Evolutionary conservation across 2,113 vertebrate genomes (phyloP), one percentile per base, ranked within the genome.

Genomic region (Saccopteryx leptura): DNA sequence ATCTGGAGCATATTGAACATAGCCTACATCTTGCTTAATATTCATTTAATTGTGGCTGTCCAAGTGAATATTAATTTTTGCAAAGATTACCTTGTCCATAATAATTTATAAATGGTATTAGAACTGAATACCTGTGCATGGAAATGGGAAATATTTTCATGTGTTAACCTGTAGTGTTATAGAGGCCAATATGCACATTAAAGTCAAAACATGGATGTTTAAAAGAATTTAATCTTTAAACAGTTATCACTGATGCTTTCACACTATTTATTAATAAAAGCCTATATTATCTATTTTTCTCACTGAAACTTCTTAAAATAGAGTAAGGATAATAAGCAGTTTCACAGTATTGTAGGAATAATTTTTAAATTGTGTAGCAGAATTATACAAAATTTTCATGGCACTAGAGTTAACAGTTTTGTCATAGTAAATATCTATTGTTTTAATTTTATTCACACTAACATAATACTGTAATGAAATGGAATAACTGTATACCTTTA

Each of bases 191-290:
- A 1, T 96, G 94, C 94, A 92, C 79, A 90, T 95, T 96, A 97
- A 97, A 97, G 86, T 82, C 84, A 95, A 95, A 68, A 90, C 66
- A 54, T 95, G 92, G 83, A 93, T 97, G 90, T 97, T 97, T 93
- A 94, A 80, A 97, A 93, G 65, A 97, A 85, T 91, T 76, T 97
- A 97, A 79, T 96, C 82, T 97, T 97, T 71, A 95, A 96, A 95
- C 60, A 82, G 46, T 81, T 98, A 93, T 96, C 93, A 97, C 79
- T 98, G 98, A 98, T 98, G 97, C 97, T 98, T 97, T 98, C 97
- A 66, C 97, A 93, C 60, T 99, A 98, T 99, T 99, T 99, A 98
- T 98, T 98, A 99, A 99, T 99, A 98, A 99, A 98, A 97, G 92
- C 79, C 97, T 91, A 93, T 28, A 6, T 54, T 90, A 10, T 93